phyloP scores from a whole-genome alignment of 2,888 invertebrate species.

The Sesia apiformis region DNA sequence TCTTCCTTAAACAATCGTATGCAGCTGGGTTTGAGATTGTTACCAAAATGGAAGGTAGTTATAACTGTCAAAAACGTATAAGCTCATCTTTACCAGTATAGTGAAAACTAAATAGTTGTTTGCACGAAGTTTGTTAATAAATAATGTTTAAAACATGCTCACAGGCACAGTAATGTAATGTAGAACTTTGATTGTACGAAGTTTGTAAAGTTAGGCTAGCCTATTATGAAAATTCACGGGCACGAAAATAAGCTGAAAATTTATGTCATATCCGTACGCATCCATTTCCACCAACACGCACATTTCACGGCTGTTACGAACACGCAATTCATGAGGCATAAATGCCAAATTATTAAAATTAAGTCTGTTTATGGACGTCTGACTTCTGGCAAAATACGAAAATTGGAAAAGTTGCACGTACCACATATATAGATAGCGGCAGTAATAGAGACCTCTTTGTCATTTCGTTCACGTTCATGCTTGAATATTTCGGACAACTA shows the following conservation, averaged over 20 bases:
- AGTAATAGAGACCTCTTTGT: no score
- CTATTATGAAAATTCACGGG: slow-evolving; percentile 45
- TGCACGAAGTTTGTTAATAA: no score
- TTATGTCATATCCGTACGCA: slow-evolving; percentile 50
- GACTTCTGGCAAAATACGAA: slow-evolving; percentile 37
- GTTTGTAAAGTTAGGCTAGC: slow-evolving; percentile 30
- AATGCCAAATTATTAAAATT: slow-evolving; percentile 55
- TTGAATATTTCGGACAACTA: no score
- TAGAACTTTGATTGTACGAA: slow-evolving; percentile 8
- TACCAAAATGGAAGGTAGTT: no score
- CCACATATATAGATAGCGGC: no score
- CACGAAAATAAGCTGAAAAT: slow-evolving; percentile 50
- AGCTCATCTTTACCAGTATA: no score
- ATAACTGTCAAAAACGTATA: no score
- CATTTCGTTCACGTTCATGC: no score
- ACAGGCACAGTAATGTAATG: not conserved
- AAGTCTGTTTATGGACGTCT: slow-evolving; percentile 40
- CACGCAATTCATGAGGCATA: slow-evolving; percentile 50
- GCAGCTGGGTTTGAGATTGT: no score
- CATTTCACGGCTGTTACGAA: slow-evolving; percentile 47
- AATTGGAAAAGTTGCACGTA: slow-evolving; percentile 21
- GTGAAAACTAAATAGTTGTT: no score
- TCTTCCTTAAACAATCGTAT: no score
- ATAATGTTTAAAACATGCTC: no score
- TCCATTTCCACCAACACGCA: slow-evolving; percentile 49